phyloP scores from a whole-genome alignment of 2,888 invertebrate species.

The Aleiodes leptofemur region DNA sequence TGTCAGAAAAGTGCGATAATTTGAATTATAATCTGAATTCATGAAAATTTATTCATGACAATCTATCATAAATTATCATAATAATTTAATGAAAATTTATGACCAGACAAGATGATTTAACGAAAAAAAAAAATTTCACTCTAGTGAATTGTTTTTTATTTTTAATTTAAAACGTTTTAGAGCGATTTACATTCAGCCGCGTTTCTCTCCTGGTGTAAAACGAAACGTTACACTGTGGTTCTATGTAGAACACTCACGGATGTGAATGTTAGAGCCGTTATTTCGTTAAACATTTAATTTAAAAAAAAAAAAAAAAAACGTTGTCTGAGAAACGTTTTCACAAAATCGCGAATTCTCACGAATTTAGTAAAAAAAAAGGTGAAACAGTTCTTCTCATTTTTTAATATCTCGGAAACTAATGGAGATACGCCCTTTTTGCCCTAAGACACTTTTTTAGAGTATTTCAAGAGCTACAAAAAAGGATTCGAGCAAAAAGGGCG shows the following conservation, averaged over 20 bases:
- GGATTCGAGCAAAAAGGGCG: too few species aligned
- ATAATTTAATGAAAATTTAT: too few species aligned
- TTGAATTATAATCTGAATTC: not conserved
- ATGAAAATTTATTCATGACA: constrained; percentile 9
- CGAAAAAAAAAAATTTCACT: constrained; percentile 3
- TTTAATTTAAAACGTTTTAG: not conserved
- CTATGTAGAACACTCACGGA: constrained; percentile 18
- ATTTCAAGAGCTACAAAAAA: too few species aligned
- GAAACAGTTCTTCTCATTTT: too few species aligned
- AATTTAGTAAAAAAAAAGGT: not conserved
- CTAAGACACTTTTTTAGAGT: too few species aligned
- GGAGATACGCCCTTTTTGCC: too few species aligned
- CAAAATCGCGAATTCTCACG: constrained; percentile 3
- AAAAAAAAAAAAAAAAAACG: not conserved
- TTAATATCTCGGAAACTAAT: too few species aligned
- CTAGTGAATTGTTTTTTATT: constrained; percentile 13
- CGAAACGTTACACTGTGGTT: constrained; percentile 13
- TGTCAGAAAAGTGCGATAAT: too few species aligned
- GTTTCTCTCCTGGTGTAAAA: constrained; percentile 29
- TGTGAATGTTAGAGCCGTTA: constrained; percentile 33
- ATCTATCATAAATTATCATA: too few species aligned
- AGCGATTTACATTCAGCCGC: not conserved
- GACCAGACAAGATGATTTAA: not conserved
- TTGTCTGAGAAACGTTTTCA: constrained; percentile 5
- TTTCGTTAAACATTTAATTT: constrained; percentile 28